A percentile compares a stretch with the other conserved stretches of the same genome.
These are phyloP conservation scores for Mellivora capensis DNA, from an alignment of 2,113 vertebrate genomes.

Conservation along the genomic window DNA sequence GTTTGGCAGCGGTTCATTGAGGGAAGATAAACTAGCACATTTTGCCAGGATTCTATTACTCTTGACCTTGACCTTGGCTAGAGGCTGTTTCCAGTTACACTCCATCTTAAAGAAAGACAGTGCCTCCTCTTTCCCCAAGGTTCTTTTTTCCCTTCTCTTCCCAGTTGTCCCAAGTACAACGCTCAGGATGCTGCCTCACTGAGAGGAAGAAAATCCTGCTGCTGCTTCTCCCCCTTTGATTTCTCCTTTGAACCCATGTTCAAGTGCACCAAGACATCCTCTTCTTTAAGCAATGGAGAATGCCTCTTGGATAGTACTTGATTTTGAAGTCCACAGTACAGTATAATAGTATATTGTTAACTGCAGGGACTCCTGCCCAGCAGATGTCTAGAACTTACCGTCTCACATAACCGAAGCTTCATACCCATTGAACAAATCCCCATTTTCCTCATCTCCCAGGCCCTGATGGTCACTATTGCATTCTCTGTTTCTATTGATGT, in stretches of 20 bases:
- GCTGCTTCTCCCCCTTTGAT: neutral
- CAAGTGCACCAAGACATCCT: neutral
- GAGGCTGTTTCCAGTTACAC: slow-evolving; percentile 84
- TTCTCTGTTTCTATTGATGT: neutral
- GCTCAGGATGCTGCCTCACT: neutral
- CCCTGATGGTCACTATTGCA: neutral
- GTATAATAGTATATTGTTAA: accelerated
- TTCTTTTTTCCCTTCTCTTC: slow-evolving; percentile 55
- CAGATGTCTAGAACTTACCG: neutral
- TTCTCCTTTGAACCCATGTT: neutral
- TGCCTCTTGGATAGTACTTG: neutral
- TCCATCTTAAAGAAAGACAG: slow-evolving; percentile 81
- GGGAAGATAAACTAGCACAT: slow-evolving; percentile 85
- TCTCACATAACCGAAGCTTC: neutral
- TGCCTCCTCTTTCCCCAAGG: neutral
- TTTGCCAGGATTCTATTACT: slow-evolving; percentile 87
- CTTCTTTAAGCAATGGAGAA: neutral
- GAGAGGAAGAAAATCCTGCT: accelerated
- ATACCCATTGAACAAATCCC: neutral
- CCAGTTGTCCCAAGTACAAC: neutral
- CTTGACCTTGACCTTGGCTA: slow-evolving; percentile 86
- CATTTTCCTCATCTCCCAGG: neutral
- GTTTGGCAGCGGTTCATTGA: slow-evolving; percentile 83
- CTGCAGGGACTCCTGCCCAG: neutral
- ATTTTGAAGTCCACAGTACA: neutral